Percentiles rank a stretch among this genome's conserved stretches.
Evolutionary conservation across 2,797 vertebrate genomes (phyloP).

Genomic region (Nannoperca australis): DNA sequence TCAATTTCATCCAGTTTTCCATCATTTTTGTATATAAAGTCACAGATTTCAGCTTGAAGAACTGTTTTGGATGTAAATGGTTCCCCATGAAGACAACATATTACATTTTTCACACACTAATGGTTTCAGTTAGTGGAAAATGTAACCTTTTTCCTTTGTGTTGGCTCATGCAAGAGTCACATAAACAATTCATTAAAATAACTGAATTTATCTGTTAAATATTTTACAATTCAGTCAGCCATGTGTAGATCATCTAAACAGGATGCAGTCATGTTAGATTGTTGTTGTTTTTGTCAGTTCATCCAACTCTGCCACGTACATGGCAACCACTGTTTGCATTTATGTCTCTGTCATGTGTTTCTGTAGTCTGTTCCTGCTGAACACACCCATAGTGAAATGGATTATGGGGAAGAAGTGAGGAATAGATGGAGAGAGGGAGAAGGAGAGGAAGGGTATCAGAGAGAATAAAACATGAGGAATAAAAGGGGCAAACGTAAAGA

Average conservation of each 20-base stretch:
- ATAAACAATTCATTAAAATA: conserved; percentile 64
- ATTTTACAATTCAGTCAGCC: conserved; percentile 67
- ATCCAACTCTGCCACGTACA: conserved; percentile 9
- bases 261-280: conserved; percentile 12
- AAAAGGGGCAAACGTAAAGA: conserved; percentile 13
- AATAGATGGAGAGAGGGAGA: conserved; percentile 9
- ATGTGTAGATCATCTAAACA: conserved; percentile 31
- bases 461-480: conserved; percentile 16
- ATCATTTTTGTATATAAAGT: background rate
- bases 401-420: background rate
- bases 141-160: background rate
- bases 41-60: too few relatives aligned
- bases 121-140: background rate
- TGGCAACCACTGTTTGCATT: conserved; percentile 1
- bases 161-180: conserved; percentile 2
- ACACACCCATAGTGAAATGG: conserved; percentile 4
- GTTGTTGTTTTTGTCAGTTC: conserved; percentile 18
- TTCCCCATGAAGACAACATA: too few relatives aligned
- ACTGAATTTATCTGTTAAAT: conserved; percentile 66
- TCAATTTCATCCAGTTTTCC: too few relatives aligned
- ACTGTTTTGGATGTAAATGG: too few relatives aligned
- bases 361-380: background rate
- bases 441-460: background rate
- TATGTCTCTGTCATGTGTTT: conserved; percentile 20
- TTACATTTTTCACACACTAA: too few relatives aligned